Base-by-base conservation (phyloP, 1,140 invertebrate species). In the Heliconius nattereri region DNA sequence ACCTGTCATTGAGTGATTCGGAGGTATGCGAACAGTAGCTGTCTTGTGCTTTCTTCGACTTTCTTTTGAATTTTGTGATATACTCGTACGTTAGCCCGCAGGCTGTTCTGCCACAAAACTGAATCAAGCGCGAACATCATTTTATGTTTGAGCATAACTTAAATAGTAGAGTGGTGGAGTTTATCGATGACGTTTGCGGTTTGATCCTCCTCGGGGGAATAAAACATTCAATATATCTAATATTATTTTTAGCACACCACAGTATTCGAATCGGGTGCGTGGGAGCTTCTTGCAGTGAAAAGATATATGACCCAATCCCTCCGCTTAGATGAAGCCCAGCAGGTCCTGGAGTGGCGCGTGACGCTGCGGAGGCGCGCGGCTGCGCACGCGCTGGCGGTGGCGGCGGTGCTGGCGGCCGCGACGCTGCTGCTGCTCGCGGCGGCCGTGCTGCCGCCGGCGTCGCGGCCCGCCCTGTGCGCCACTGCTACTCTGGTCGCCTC, bases 201-300 rank as follows among this genome's bases (percentile, higher is more conserved):
- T 54, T 20, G 52, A 54, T 54, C 19, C 19, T 20, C 19, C 19
- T 54, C 52, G 19, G 52, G 40, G 32, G 32, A 35, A 1, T 7
- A 52, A 52, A 52, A 16, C 1, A 20, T 16, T 45, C 13, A 23
- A 23, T 9, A 60, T 66, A 29, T 11, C 26, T 29, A 66, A 29
- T 9, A 29, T 35, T 40, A 37, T 37, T 37, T 72, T n/a, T 20
- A 37, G 71, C 3, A 19, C 19, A 37, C 32, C 3, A 35, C 71
- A 91, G 84, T 90, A 26, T 90, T 89, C 78, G 90, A 91, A 77
- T 82, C 87, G 0, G 88, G 89, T 1, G 75, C 84, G 1, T 93
- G 91, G 91, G 86, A 92, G 84, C 78, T 92, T 57, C 7, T 84
- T 72, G 66, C 81, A 35, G 77, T 89, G 54, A 23, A 71, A 23